A percentile compares a stretch with the other conserved stretches of the same genome.
Conservation (phyloP, 2,113 vertebrate species). For the Austrofundulus limnaeus region DNA sequence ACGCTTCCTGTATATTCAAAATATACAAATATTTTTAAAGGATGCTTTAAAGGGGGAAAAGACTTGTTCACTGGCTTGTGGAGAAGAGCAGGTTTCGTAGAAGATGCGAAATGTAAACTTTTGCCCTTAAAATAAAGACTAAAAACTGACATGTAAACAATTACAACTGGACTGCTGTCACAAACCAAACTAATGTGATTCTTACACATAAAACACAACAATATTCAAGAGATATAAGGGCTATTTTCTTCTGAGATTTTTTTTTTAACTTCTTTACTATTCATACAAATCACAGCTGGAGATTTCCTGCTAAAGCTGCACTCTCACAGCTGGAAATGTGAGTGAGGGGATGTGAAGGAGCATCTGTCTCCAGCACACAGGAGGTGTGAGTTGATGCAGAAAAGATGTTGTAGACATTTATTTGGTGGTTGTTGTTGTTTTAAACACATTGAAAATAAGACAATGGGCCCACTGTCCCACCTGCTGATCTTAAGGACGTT, state of each 20-base stretch:
- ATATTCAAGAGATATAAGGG: neutral
- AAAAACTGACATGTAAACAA: no score
- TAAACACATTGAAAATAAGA: no score
- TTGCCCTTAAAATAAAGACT: no score
- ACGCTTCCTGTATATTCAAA: slow-evolving; percentile 77
- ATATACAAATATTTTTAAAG: neutral
- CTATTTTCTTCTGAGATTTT: no score
- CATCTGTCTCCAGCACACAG: neutral
- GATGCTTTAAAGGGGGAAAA: neutral
- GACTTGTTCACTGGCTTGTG: neutral
- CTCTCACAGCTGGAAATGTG: neutral
- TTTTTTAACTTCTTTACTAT: no score
- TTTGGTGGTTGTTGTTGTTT: neutral
- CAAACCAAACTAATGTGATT: neutral
- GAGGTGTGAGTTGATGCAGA: neutral
- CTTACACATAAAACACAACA: neutral
- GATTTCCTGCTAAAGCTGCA: neutral
- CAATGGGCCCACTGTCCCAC: neutral
- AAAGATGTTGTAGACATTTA: neutral
- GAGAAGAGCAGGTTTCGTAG: neutral
- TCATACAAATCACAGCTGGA: neutral
- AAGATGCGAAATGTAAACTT: neutral
- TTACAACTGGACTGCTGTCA: neutral
- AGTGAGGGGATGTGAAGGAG: neutral
- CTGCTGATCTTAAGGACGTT: neutral